phyloP scores from a whole-genome alignment of 2,888 invertebrate species.

The Pomacea canaliculata region DNA sequence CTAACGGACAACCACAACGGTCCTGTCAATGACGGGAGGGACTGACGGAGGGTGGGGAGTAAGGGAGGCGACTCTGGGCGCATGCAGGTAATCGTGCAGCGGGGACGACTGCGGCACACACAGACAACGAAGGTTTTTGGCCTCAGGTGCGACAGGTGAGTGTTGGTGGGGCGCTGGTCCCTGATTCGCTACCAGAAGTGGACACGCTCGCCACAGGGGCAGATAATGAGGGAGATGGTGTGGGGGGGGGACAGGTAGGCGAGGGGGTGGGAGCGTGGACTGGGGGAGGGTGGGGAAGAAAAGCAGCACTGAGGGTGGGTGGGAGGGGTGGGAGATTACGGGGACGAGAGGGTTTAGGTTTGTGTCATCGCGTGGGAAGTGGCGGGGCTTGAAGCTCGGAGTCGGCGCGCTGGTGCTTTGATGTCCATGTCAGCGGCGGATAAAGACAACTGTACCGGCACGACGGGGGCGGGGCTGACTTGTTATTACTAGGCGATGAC shows the following conservation, averaged over 20 bases:
- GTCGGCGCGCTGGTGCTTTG: conserved; percentile 23
- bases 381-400: conserved; percentile 23
- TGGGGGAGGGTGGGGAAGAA: too few relatives aligned
- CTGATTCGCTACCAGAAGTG: conserved; percentile 28
- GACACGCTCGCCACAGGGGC: conserved; percentile 33
- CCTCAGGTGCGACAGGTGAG: not conserved
- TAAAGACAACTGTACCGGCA: not conserved
- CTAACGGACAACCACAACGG: too few relatives aligned
- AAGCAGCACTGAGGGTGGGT: conserved; percentile 10
- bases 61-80: too few relatives aligned
- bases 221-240: conserved; percentile 29
- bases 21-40: too few relatives aligned
- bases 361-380: conserved; percentile 29
- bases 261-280: too few relatives aligned
- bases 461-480: conserved; percentile 13
- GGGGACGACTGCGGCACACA: too few relatives aligned
- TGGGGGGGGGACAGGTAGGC: conserved; percentile 19
- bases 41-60: too few relatives aligned
- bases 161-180: conserved; percentile 18
- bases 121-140: too few relatives aligned
- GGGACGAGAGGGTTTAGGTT: conserved; percentile 20
- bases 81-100: too few relatives aligned
- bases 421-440: not conserved
- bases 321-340: conserved; percentile 31
- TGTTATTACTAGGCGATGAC: not conserved